Evolutionary conservation across 2,113 vertebrate genomes (phyloP).

Genomic region (Mellivora capensis): DNA sequence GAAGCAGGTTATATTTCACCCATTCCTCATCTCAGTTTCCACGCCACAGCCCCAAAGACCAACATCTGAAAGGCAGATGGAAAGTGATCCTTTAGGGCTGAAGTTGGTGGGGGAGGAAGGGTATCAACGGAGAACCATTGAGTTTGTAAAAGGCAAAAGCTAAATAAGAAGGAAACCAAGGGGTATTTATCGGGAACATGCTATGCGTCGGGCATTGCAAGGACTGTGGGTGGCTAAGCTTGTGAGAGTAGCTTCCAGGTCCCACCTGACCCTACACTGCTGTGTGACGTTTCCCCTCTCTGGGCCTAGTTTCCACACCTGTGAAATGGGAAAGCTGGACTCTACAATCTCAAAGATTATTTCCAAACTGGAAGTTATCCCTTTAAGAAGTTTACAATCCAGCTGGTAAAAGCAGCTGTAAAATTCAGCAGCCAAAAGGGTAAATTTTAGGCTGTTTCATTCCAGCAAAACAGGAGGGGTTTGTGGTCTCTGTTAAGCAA

Average conservation of each 20-base stretch:
- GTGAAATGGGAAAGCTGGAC: background rate
- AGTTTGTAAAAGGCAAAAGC: background rate
- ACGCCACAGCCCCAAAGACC: background rate
- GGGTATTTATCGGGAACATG: background rate
- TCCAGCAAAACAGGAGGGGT: background rate
- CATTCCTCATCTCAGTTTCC: constrained; percentile 50
- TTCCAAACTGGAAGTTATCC: background rate
- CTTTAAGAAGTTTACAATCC: background rate
- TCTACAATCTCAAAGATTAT: background rate
- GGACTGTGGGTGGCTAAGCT: background rate
- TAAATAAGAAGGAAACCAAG: background rate
- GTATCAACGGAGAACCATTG: background rate
- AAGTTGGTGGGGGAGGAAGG: background rate
- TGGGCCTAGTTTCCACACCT: background rate
- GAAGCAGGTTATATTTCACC: constrained; percentile 58
- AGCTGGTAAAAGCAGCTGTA: background rate
- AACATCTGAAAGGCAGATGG: background rate
- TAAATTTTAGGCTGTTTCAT: background rate
- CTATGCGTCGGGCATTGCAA: background rate
- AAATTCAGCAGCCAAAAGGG: background rate
- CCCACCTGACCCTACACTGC: background rate
- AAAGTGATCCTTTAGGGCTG: background rate
- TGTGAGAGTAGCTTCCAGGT: background rate
- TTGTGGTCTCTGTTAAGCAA: background rate
- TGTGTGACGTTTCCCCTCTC: background rate